These are phyloP conservation scores for Micrastur ruficollis DNA, from an alignment of 2,797 vertebrate genomes.

Conservation along the genomic window DNA sequence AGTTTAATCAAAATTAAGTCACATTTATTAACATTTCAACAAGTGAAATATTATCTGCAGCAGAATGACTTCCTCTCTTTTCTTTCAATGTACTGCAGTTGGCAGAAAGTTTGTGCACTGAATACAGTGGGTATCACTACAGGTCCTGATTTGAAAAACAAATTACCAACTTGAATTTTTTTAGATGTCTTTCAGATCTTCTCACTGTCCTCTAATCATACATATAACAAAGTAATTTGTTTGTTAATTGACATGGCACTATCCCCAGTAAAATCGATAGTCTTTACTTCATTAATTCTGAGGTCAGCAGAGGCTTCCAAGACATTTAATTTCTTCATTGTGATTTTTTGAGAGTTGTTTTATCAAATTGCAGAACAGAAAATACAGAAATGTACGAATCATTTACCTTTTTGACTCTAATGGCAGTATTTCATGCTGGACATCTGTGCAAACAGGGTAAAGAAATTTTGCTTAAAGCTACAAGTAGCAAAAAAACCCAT, in stretches of 20 bases:
- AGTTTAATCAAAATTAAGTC: background rate
- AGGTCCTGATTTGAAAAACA: background rate
- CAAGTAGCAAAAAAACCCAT: background rate
- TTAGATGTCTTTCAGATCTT: background rate
- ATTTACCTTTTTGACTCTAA: background rate
- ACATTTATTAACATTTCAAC: background rate
- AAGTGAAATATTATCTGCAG: background rate
- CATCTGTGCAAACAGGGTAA: background rate
- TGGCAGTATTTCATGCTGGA: background rate
- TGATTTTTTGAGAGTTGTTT: constrained; percentile 16
- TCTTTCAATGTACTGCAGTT: background rate
- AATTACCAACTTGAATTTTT: background rate
- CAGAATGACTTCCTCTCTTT: background rate
- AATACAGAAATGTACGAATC: background rate
- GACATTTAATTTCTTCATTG: constrained; percentile 30
- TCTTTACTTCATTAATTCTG: constrained; percentile 22
- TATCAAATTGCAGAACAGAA: constrained; percentile 24
- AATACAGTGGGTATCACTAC: background rate
- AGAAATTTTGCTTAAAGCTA: background rate
- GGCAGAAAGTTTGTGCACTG: background rate
- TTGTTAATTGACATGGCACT: constrained; percentile 35
- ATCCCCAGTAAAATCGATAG: background rate
- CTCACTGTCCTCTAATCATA: background rate
- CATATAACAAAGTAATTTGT: background rate
- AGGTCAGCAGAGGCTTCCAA: constrained; percentile 17